Conservation (phyloP, 2,797 vertebrate genomes). For the Oryzias sinensis region DNA sequence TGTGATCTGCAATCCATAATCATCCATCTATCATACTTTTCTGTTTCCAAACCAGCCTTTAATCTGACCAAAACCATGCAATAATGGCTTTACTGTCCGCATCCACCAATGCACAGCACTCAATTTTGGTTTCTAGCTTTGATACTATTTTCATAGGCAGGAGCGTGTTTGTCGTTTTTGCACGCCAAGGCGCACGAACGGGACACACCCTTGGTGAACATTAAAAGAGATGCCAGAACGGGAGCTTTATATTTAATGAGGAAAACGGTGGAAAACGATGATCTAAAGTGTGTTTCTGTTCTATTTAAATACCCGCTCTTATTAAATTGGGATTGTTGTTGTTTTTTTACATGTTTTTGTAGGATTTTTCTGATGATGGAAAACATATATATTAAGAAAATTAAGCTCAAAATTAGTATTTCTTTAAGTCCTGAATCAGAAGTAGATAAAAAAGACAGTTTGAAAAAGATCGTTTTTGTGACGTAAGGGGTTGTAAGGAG, state of each 20-base stretch:
- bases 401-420: too few relatives aligned
- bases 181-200: slow-evolving; percentile 20
- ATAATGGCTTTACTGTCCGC: slow-evolving; percentile 39
- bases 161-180: slow-evolving; percentile 37
- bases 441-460: too few relatives aligned
- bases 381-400: too few relatives aligned
- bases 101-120: slow-evolving; percentile 53
- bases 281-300: slow-evolving; percentile 42
- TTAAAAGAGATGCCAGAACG: slow-evolving; percentile 23
- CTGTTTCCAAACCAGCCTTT: slow-evolving; percentile 39
- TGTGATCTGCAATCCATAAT: slow-evolving; percentile 27
- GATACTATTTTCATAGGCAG: slow-evolving; percentile 48
- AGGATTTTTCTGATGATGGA: too few relatives aligned
- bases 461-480: too few relatives aligned
- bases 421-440: too few relatives aligned
- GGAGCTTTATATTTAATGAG: slow-evolving; percentile 31
- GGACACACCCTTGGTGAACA: slow-evolving; percentile 27
- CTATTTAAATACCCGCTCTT: too few relatives aligned
- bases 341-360: too few relatives aligned
- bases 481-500: too few relatives aligned
- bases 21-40: slow-evolving; percentile 35
- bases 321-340: too few relatives aligned
- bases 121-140: slow-evolving; percentile 59
- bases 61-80: slow-evolving; percentile 41
- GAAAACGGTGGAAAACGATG: slow-evolving; percentile 34